Evolutionary conservation across 2,888 invertebrate species (phyloP).

Genomic region (Patella pellucida): DNA sequence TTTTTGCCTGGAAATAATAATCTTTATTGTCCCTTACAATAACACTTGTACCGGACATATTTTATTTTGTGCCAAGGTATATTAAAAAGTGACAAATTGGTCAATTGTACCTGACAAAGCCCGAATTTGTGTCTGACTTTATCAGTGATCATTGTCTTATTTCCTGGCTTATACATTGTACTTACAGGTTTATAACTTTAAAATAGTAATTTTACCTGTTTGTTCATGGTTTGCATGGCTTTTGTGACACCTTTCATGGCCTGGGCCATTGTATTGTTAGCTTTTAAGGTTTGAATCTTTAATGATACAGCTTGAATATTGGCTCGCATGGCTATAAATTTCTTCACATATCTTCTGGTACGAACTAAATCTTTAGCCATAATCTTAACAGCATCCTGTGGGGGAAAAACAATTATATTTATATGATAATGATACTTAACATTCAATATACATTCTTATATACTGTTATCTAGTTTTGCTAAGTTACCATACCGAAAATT

Average conservation of each 20-base stretch:
- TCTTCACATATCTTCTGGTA: constrained; percentile 93
- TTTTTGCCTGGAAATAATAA: no score
- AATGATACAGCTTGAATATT: constrained; percentile 92
- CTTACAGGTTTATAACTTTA: neutral
- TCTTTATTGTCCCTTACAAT: no score
- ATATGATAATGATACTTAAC: neutral
- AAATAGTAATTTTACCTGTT: constrained; percentile 71
- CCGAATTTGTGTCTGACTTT: no score
- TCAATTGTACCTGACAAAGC: no score
- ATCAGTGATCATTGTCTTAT: no score
- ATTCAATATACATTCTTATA: no score
- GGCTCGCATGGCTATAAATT: constrained; percentile 99
- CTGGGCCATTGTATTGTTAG: constrained; percentile 99
- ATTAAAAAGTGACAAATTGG: no score
- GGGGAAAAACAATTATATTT: constrained; percentile 38
- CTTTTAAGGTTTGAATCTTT: constrained; percentile 96
- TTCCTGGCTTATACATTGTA: no score
- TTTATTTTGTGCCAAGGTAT: no score
- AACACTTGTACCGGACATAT: no score
- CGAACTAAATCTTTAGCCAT: constrained; percentile 99
- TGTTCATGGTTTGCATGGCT: constrained; percentile 99
- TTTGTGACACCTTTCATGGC: constrained; percentile 99
- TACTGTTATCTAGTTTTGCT: no score
- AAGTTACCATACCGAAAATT: no score
- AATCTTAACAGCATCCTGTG: constrained; percentile 97